Base-by-base conservation (phyloP, 64 coral and sea anemone species). In the Pocillopora damicornis region DNA sequence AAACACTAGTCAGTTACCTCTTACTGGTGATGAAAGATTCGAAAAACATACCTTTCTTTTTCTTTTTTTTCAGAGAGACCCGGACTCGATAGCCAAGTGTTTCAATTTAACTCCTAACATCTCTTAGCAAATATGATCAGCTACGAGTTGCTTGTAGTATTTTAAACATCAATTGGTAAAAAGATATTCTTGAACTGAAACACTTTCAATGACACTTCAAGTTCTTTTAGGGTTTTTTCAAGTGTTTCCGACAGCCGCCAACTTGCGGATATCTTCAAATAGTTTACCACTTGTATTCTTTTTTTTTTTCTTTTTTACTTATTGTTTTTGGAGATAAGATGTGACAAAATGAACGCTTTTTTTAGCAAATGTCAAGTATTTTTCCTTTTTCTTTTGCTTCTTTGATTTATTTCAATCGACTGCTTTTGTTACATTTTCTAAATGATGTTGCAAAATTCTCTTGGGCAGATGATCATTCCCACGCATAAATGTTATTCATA, bases 101-200 rank as follows among this genome's bases (percentile, higher is more conserved):
- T 23, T 71, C 67, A 23, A 11, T 11, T 25, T 1, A 63, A 23
- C n/a, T 25, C 4, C 8, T 22, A 2, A 1, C 17, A 68, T 4
- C 20, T 20, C 62, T 0, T 26, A 23, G 20, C 12, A 11, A 11
- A n/a, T 26, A 71, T 25, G 18, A 8, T 23, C 25, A n/a, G 18
- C 67, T 23, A 10, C 0, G 16, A 20, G 37, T 77, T 77, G 42
- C 42, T 58, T 1, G 75, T 20, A 22, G 45, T 37, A 77, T 51
- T 77, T 77, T 56, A 77, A 56, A 56, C 45, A 9, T 8, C 9
- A n/a, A 15, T 57, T 77, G 42, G 75, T 67, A 83, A 83, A 83
- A 18, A 35, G 61, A 83, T 65, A 63, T 63, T 15, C 37, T 9
- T 63, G 26, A 6, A 17, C 9, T n/a, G 57, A 56, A 15, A 77